These are phyloP conservation scores for Rhinoraja longicauda DNA, from an alignment of 2,797 vertebrate genomes.

Conservation along the genomic window DNA sequence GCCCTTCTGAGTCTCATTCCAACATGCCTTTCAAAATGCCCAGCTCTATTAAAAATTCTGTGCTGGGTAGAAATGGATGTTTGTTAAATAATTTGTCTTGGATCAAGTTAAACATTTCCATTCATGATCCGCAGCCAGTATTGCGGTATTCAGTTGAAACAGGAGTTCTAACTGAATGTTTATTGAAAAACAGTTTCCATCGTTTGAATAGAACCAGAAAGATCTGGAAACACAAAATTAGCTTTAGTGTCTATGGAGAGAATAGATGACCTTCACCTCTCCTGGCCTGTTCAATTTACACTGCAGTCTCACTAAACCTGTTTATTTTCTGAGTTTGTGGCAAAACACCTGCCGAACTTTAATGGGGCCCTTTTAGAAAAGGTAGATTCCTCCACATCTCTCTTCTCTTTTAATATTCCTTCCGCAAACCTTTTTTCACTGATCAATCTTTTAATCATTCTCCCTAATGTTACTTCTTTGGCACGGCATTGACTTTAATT, in stretches of 20 bases:
- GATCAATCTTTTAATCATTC: neutral
- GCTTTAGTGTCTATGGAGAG: neutral
- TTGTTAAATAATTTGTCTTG: neutral
- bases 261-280: neutral
- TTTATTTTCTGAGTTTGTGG: too few relatives aligned
- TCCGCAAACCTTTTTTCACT: neutral
- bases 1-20: neutral
- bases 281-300: too few relatives aligned
- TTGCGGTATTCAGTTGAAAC: neutral
- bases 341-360: too few relatives aligned
- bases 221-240: neutral
- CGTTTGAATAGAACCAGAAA: neutral
- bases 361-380: too few relatives aligned
- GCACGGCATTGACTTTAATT: too few relatives aligned
- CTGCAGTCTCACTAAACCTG: too few relatives aligned
- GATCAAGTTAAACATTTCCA: neutral
- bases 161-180: neutral
- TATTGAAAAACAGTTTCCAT: neutral
- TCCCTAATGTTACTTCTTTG: neutral
- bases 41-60: neutral
- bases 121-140: neutral
- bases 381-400: too few relatives aligned
- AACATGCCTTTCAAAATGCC: neutral
- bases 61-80: neutral
- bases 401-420: neutral